Evolutionary conservation across 2,113 vertebrate genomes (phyloP), one percentile per base, ranked within the genome.

Genomic region (Podarcis muralis): DNA sequence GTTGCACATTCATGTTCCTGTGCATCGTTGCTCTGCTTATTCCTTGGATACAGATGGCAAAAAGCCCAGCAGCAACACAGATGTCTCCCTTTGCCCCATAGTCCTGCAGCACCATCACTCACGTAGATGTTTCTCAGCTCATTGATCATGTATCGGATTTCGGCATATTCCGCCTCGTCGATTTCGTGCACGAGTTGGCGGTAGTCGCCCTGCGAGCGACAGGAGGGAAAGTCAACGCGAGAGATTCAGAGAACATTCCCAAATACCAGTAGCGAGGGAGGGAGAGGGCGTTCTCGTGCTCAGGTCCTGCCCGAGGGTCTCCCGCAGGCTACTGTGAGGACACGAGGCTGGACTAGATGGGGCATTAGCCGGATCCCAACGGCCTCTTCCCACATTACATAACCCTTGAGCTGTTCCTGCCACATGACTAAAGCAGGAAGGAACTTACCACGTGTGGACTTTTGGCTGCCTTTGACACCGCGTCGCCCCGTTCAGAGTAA

Each of bases 391-490:
- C 11, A 11, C 2, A 2, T 48, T 48, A 48, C 48, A 12, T 13
- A 35, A 5, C 13, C 37, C 4, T 4, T 20, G 66, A 22, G 37
- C 57, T 43, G 5, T 43, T 65, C 15, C 27, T 32, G 65, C 7
- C 12, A 5, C 22, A 5, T 2, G n/a, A 2, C 37, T 12, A 2
- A 5, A 6, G 27, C 3, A 18, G 35, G 32, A 4, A 43, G 53
- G 88, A 71, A 92, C 96, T 96, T 92, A 99, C 98, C 98, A 98
- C 98, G 3, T 99, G 98, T 22, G 97, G 90, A 74, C 96, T 96
- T 93, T 98, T 99, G 84, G 98, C 95, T 81, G 98, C 98, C 94
- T 99, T 99, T 87, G 97, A 94, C 40, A 99, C 98, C 1, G 98
- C 98, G 5, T 99, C 98, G 0, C 98, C 98, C 86, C 98, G 97